phyloP scores from a whole-genome alignment of 2,113 vertebrate species.

The Micronisus gabar region DNA sequence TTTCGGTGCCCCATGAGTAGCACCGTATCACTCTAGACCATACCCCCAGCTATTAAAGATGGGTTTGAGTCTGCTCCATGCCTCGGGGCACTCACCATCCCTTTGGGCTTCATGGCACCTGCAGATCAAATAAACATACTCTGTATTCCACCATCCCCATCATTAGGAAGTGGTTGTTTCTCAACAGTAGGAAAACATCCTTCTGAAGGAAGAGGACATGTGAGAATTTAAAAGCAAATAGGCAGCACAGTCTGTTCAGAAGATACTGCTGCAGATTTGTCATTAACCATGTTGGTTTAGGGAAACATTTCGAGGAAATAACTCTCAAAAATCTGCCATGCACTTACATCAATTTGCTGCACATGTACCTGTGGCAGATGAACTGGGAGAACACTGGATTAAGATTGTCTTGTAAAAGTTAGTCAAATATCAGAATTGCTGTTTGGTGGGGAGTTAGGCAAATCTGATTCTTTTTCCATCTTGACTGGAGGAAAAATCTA shows the following conservation, averaged over 20 bases:
- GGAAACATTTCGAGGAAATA: not conserved
- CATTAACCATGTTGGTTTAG: conserved; percentile 16
- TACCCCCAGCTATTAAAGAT: too few relatives aligned
- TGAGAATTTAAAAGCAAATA: not conserved
- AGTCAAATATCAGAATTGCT: not conserved
- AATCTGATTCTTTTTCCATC: not conserved
- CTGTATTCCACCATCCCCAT: not conserved
- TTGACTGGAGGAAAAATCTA: not conserved
- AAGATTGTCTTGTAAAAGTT: not conserved
- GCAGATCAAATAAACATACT: not conserved
- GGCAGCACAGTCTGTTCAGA: not conserved
- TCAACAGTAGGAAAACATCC: not conserved
- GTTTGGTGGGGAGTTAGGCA: not conserved
- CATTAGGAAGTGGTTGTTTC: not conserved
- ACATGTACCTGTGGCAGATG: not conserved
- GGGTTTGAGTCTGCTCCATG: not conserved
- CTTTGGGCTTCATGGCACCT: not conserved
- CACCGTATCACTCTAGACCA: not conserved
- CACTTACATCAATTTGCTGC: not conserved
- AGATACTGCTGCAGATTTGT: not conserved
- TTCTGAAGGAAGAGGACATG: not conserved
- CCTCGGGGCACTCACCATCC: not conserved
- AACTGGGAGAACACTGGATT: not conserved
- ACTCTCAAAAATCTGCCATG: not conserved
- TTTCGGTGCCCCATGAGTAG: not conserved